Evolutionary conservation across 2,888 invertebrate species (phyloP), one percentile per base, ranked within the genome.

Genomic region (Pristionchus fissidentatus): DNA sequence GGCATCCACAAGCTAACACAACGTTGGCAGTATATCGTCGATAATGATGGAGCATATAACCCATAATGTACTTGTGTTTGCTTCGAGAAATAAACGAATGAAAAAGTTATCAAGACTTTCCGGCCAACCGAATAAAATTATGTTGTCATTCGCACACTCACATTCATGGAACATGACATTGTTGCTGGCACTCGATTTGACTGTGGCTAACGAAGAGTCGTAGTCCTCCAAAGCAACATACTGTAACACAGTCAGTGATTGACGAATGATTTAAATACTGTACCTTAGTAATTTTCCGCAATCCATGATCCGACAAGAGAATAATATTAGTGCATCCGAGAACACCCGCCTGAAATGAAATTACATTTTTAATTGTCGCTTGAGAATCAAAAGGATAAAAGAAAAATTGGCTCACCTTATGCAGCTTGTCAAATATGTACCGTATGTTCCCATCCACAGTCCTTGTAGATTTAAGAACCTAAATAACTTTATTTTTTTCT

Each of bases 271-370:
- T 41, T 32, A 41, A 41, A 32, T 32, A 19, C n/a, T n/a, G 22
- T n/a, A 41, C 49, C 38, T 77, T 49, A 7, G 49, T 22, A 15
- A 78, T 35, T 1, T 52, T 35, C n/a, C 78, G 26, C 78, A 78
- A 52, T 52, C 78, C 78, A 32, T 78, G 78, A 46, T 78, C 78
- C 13, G 78, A 49, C 15, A 78, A 29, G 1, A 78, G 4, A 22
- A 13, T 38, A 35, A 78, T 38, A 55, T 78, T 78, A 13, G 38
- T 55, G 26, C 75, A 77, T 29, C 75, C 75, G n/a, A 77, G 43
- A 4, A 77, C 46, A 29, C 75, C 49, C 3, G 2, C 49, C 75
- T 77, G n/a, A n/a, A n/a, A n/a, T n/a, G n/a, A n/a, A 49, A 15
- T 10, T 15, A 49, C 19, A 49, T 10, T 15, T 19, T 49, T 19